These are phyloP conservation scores for Caenorhabditis drosophilae DNA, from an alignment of 2,888 invertebrate species.

Conservation along the genomic window DNA sequence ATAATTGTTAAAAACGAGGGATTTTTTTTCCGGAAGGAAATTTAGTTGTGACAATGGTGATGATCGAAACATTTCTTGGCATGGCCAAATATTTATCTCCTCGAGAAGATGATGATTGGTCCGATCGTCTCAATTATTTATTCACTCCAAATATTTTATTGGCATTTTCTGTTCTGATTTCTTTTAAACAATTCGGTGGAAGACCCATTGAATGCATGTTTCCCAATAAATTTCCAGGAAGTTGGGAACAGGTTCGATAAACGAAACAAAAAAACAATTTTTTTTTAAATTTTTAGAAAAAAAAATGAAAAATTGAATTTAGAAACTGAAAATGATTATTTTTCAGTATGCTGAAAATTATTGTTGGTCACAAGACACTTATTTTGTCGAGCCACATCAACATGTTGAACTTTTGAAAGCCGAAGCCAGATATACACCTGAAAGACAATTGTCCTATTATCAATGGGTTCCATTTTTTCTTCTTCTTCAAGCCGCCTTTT, in stretches of 20 bases:
- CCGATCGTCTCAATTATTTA: slow-evolving; percentile 65
- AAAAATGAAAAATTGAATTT: not conserved
- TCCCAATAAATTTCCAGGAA: slow-evolving; percentile 66
- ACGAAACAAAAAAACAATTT: not conserved
- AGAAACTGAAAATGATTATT: not conserved
- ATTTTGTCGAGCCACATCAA: slow-evolving; percentile 60
- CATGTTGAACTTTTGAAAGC: slow-evolving; percentile 59
- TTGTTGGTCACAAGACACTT: slow-evolving; percentile 67
- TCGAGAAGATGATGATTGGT: slow-evolving; percentile 62
- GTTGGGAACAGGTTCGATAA: slow-evolving; percentile 63
- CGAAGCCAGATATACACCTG: slow-evolving; percentile 51
- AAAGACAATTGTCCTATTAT: slow-evolving; percentile 63
- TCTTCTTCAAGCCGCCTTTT: slow-evolving; percentile 65
- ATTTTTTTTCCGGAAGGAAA: not conserved
- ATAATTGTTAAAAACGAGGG: not conserved
- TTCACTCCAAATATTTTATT: slow-evolving; percentile 65
- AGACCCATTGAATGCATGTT: slow-evolving; percentile 68
- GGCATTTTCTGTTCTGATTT: slow-evolving; percentile 65
- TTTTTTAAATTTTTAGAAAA: not conserved
- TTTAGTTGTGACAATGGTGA: slow-evolving; percentile 33
- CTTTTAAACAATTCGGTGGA: slow-evolving; percentile 59
- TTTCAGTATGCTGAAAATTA: slow-evolving; percentile 68
- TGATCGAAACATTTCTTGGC: slow-evolving; percentile 66
- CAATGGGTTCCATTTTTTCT: slow-evolving; percentile 68
- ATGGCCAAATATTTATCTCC: slow-evolving; percentile 64